Base-by-base conservation (phyloP, 1,140 invertebrate genomes). In the Cydia pomonella region DNA sequence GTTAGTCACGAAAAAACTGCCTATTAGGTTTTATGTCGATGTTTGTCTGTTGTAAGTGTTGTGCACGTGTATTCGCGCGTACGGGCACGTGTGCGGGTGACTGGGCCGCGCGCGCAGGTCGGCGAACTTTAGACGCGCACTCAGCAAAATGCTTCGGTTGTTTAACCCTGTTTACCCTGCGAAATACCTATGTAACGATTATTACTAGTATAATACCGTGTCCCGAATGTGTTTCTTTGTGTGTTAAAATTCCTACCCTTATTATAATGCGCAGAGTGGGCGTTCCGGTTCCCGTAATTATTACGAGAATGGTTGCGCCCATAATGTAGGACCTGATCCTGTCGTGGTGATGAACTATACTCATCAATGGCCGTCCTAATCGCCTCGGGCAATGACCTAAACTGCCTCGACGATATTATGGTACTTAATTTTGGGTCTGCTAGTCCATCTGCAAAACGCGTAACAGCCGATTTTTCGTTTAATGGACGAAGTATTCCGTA, bases 1-100 rank as follows among this genome's bases (percentile, higher is more conserved):
- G 13, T 53, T 59, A 59, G 47, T 29, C 72, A 27, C 72, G 72
- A 73, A 73, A 73, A 73, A 74, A 74, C 59, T 44, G 21, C 13
- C 59, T 25, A 0, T 18, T 27, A 6, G 21, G 25, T 6, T 62
- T 38, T 18, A 27, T 4, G 4, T 27, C 4, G 4, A 63, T 1
- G 16, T 63, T 47, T n/a, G 18, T 3, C n/a, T 2, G 69, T 21
- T 23, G 23, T 25, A 6, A 2, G 2, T 62, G 3, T 4, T 18
- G 9, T 5, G n/a, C 59, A 23, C 59, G 59, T 9, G 59, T 10
- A 10, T 62, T 62, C 9, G 9, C 0, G 9, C 59, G 5, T 1
- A 1, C 1, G 16, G 38, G 13, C 29, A 3, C 5, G 69, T n/a
- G 16, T 3, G 9, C 16, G 5, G 18, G 59, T 21, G n/a, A n/a